These are phyloP conservation scores for Paradoxurus hermaphroditus DNA, from an alignment of 2,113 vertebrate species.

Conservation along the genomic window DNA sequence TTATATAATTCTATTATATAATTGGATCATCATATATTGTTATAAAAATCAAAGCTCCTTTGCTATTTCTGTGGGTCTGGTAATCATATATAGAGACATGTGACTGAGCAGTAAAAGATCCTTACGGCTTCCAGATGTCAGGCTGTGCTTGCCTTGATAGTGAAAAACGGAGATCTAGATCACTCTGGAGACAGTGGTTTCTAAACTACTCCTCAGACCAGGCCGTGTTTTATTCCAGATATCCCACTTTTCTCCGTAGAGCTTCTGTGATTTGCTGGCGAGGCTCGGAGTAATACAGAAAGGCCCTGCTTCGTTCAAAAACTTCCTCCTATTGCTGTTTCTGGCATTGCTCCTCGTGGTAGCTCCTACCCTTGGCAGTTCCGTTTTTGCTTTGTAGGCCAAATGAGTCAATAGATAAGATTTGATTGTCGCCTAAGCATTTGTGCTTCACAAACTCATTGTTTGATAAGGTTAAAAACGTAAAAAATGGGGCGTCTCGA, in stretches of 20 bases:
- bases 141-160: background rate
- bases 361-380: background rate
- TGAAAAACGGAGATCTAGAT: background rate
- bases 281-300: background rate
- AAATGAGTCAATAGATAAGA: background rate
- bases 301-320: background rate
- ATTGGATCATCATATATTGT: constrained; percentile 6
- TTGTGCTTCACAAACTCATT: background rate
- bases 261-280: background rate
- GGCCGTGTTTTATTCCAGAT: background rate
- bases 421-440: background rate
- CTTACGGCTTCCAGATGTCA: background rate
- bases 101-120: background rate
- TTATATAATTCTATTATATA: background rate
- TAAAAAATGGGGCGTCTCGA: too few relatives aligned
- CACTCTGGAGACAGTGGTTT: background rate
- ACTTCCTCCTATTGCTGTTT: background rate
- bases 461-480: constrained; percentile 22
- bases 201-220: background rate
- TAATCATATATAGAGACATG: background rate
- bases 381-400: constrained; percentile 7
- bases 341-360: background rate
- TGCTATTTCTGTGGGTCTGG: background rate
- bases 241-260: background rate
- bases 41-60: background rate